Percentiles rank a stretch among this genome's conserved stretches.
Conservation (phyloP, 2,113 vertebrate species). For the Mustelus asterias region DNA sequence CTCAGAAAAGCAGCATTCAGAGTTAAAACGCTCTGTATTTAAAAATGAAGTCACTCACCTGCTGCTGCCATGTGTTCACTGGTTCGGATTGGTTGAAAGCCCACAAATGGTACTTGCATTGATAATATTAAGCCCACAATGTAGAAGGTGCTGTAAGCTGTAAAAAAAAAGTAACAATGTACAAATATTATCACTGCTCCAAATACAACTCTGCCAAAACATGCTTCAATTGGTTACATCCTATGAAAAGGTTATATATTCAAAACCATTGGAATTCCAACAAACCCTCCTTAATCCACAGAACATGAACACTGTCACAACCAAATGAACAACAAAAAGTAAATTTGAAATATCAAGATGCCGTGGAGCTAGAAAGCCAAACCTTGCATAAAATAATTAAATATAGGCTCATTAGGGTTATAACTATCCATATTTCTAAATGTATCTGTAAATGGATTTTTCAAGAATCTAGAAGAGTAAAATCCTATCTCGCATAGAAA, state of each 20-base stretch:
- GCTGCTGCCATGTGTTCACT: constrained; percentile 97
- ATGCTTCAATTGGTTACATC: neutral
- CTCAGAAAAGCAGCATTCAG: neutral
- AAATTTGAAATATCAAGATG: neutral
- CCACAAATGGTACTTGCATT: constrained; percentile 96
- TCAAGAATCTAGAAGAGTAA: neutral
- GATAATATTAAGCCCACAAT: constrained; percentile 92
- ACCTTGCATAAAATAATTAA: neutral
- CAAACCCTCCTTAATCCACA: neutral
- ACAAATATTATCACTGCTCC: neutral
- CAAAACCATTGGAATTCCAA: neutral
- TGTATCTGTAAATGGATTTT: neutral
- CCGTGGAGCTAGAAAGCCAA: neutral
- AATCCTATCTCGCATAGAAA: neutral
- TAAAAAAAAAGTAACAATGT: constrained; percentile 38
- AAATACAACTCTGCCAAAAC: neutral
- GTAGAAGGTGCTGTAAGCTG: constrained; percentile 98
- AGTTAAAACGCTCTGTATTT: neutral
- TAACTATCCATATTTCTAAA: neutral
- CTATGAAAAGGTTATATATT: neutral
- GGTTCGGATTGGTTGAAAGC: constrained; percentile 94
- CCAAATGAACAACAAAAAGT: neutral
- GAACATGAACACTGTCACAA: neutral
- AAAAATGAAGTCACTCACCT: constrained; percentile 56
- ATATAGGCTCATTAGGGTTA: neutral